phyloP scores from a whole-genome alignment of 2,888 invertebrate species.

The Augiades crinisus region DNA sequence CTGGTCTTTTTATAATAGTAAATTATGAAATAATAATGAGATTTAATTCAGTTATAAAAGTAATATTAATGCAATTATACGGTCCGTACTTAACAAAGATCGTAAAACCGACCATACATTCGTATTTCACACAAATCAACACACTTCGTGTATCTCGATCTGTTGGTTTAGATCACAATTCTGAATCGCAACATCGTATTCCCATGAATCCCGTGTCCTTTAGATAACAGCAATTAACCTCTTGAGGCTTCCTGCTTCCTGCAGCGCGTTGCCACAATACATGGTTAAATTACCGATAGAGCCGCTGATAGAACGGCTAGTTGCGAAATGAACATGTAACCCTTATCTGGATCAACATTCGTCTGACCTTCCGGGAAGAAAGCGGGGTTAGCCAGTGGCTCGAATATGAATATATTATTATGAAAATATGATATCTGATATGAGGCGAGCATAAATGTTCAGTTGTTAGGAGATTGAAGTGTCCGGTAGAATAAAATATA shows the following conservation, averaged over 20 bases:
- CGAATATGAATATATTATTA: conserved; percentile 19
- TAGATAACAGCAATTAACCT: conserved; percentile 31
- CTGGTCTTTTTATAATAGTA: too few species aligned
- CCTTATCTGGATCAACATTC: conserved; percentile 20
- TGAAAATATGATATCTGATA: conserved; percentile 20
- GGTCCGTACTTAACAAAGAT: too few species aligned
- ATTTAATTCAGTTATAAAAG: too few species aligned
- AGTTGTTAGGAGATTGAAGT: too few species aligned
- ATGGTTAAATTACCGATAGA: conserved; percentile 37
- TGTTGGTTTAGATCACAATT: too few species aligned
- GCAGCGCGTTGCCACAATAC: conserved; percentile 30
- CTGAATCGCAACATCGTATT: too few species aligned
- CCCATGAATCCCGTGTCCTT: conserved; percentile 15
- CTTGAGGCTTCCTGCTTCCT: conserved; percentile 30
- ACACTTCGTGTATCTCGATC: too few species aligned
- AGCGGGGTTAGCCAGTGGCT: conserved; percentile 13
- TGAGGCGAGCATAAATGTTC: neutral
- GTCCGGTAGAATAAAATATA: too few species aligned
- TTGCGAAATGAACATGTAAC: conserved; percentile 29
- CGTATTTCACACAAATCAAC: too few species aligned
- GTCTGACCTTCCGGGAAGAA: conserved; percentile 26
- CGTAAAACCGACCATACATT: too few species aligned
- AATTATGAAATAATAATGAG: too few species aligned
- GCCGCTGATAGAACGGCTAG: conserved; percentile 17
- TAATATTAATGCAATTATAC: too few species aligned